Evolutionary conservation across 2,797 vertebrate species (phyloP).

Genomic region (Malacoctenus gilli): DNA sequence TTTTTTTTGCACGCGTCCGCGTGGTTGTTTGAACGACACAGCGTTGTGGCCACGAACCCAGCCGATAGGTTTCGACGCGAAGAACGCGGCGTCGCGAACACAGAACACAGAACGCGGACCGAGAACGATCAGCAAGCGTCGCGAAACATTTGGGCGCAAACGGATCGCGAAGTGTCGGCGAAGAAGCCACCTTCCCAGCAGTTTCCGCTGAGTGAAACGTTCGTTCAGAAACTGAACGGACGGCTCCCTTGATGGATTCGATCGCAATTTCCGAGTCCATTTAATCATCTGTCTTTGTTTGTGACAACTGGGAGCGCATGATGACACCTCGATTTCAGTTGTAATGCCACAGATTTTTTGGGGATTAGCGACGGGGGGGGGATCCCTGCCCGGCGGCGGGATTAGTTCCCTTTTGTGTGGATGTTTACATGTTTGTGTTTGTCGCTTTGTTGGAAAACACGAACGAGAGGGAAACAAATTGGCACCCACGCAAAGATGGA

Average conservation of each 20-base stretch:
- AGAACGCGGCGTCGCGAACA: no score
- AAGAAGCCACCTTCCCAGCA: no score
- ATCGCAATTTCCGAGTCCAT: constrained; percentile 27
- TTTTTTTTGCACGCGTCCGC: no score
- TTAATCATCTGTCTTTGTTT: constrained; percentile 5
- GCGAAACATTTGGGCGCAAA: no score
- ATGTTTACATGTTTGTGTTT: constrained; percentile 1
- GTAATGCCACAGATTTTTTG: constrained; percentile 68
- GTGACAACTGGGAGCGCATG: constrained; percentile 31
- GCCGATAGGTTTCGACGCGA: no score
- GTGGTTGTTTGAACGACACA: no score
- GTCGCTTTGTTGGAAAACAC: constrained; percentile 17
- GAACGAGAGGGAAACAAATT: constrained; percentile 2
- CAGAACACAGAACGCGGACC: no score
- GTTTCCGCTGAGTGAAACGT: no score
- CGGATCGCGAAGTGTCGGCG: no score
- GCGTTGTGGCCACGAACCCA: no score
- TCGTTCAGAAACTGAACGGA: no score
- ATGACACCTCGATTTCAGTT: constrained; percentile 62
- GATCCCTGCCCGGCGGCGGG: constrained; percentile 36
- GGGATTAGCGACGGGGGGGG: constrained; percentile 41
- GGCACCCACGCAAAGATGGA: neutral
- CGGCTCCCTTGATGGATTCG: neutral
- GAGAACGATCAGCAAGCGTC: no score
- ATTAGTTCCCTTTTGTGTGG: constrained; percentile 48